Evolutionary conservation across 1,140 invertebrate genomes (phyloP).

Genomic region (Apis florea): DNA sequence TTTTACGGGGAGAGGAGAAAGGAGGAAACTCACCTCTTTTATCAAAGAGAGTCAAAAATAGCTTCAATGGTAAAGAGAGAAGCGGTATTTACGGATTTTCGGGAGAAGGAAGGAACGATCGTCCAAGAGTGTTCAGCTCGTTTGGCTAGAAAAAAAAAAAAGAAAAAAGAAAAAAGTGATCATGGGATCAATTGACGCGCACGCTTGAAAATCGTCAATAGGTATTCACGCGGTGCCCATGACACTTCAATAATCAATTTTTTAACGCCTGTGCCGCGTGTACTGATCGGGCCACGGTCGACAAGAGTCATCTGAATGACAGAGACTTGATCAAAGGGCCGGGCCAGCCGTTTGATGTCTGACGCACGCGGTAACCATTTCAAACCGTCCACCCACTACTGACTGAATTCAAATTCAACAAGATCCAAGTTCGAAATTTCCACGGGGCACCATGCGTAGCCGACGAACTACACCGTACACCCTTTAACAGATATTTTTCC

Average conservation of each 20-base stretch:
- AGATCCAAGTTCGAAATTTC: conserved; percentile 63
- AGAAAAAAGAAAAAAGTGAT: neutral
- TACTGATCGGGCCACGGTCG: conserved; percentile 53
- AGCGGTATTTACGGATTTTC: no score
- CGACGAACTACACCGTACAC: conserved; percentile 20
- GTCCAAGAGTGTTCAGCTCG: no score
- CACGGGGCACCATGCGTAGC: conserved; percentile 47
- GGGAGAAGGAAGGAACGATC: no score
- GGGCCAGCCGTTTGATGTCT: conserved; percentile 72
- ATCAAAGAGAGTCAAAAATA: no score
- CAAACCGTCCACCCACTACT: conserved; percentile 58
- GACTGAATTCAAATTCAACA: conserved; percentile 62
- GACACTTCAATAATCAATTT: conserved; percentile 65
- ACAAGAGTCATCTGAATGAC: conserved; percentile 73
- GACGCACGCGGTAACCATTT: conserved; percentile 66
- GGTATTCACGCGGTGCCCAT: conserved; percentile 55
- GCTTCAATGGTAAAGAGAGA: no score
- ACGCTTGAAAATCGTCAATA: conserved; percentile 34
- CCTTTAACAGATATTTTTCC: conserved; percentile 48
- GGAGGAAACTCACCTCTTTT: no score
- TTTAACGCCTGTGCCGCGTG: conserved; percentile 48
- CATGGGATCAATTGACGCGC: conserved; percentile 14
- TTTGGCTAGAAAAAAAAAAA: no score
- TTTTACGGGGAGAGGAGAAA: no score
- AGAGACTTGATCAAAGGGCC: conserved; percentile 74